Conservation (phyloP, 2,113 vertebrate genomes). For the Apaloderma vittatum region DNA sequence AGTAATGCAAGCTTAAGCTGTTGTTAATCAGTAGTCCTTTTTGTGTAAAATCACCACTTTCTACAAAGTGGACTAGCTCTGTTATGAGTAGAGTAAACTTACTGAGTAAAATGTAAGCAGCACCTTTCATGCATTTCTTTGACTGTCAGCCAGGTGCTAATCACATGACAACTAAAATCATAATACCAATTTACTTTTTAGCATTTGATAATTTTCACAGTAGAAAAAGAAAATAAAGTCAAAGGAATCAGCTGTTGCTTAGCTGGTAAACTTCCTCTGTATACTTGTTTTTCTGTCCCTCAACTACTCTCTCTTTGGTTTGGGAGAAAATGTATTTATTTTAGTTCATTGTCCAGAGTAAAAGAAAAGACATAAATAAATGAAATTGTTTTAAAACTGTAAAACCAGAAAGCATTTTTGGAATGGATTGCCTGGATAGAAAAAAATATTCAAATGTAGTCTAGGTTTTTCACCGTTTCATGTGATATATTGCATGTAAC, state of each 20-base stretch:
- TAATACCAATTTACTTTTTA: neutral
- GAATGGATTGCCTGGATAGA: neutral
- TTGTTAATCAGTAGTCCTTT: neutral
- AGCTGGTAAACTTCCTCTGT: neutral
- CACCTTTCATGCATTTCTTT: neutral
- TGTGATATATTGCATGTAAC: neutral
- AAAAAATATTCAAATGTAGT: neutral
- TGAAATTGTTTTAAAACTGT: neutral
- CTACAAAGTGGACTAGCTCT: slow-evolving; percentile 20
- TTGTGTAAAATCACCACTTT: neutral
- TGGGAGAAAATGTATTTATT: neutral
- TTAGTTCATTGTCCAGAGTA: neutral
- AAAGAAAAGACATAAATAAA: neutral
- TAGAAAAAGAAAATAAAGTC: neutral
- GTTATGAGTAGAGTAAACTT: neutral
- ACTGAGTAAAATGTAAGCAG: neutral
- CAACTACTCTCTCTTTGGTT: neutral
- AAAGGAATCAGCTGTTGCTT: neutral
- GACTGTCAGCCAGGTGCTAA: neutral
- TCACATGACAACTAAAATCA: neutral
- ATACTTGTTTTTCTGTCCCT: neutral
- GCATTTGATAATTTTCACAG: neutral
- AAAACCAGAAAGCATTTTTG: neutral
- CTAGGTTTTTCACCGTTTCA: neutral
- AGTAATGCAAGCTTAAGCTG: neutral